phyloP scores from a whole-genome alignment of 1,140 invertebrate species.

The Drosophila ananassae region DNA sequence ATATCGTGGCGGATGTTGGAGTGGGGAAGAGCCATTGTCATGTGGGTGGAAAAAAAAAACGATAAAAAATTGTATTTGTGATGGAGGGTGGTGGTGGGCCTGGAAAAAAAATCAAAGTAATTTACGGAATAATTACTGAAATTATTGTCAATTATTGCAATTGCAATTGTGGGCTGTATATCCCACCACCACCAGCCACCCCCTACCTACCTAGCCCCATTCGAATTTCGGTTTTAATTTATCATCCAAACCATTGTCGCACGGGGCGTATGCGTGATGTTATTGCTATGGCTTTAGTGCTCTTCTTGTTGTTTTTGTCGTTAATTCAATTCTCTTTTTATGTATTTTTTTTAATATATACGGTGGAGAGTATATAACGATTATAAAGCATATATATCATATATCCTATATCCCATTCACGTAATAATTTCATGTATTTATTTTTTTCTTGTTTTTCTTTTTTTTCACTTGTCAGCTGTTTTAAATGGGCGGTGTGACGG shows the following conservation, averaged over 20 bases:
- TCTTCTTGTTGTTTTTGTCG: constrained; percentile 10
- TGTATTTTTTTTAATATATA: constrained; percentile 17
- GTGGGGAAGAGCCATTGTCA: constrained; percentile 8
- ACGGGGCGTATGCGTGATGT: constrained; percentile 47
- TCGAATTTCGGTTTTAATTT: constrained; percentile 21
- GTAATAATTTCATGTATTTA: constrained; percentile 48
- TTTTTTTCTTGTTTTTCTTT: no score
- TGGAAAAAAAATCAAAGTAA: constrained; percentile 63
- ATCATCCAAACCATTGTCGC: constrained; percentile 14
- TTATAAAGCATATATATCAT: constrained; percentile 11
- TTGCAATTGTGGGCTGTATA: constrained; percentile 40
- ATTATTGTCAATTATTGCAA: constrained; percentile 81
- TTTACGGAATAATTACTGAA: constrained; percentile 68
- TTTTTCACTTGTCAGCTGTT: constrained; percentile 71
- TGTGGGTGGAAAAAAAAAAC: not conserved
- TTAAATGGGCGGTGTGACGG: not conserved
- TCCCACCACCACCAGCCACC: not conserved
- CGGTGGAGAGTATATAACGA: constrained; percentile 6
- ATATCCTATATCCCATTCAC: constrained; percentile 39
- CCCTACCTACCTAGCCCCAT: constrained; percentile 1
- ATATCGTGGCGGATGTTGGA: constrained; percentile 18
- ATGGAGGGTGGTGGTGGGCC: not conserved
- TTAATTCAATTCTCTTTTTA: constrained; percentile 35
- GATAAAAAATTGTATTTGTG: constrained; percentile 14
- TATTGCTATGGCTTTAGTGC: not conserved